phyloP scores from a whole-genome alignment of 2,113 vertebrate species.

The Chamaea fasciata region DNA sequence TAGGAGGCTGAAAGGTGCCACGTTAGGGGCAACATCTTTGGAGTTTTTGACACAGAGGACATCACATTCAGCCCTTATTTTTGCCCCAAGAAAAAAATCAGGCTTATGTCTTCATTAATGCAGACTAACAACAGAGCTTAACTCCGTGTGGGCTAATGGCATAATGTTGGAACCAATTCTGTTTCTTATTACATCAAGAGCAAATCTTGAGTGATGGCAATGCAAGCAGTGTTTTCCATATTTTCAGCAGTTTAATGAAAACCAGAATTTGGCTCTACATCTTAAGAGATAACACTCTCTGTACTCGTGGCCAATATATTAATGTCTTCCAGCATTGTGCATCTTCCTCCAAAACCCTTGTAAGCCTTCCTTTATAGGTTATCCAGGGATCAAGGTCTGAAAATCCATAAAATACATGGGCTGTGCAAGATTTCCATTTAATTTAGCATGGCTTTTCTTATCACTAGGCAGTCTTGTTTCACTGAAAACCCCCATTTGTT shows the following conservation, averaged over 20 bases:
- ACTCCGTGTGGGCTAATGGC: not conserved
- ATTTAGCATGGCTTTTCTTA: not conserved
- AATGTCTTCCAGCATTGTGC: slow-evolving; percentile 24
- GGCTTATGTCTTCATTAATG: not conserved
- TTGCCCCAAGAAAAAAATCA: not conserved
- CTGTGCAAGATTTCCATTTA: not conserved
- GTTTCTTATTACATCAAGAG: not conserved
- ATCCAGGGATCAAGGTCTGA: slow-evolving; percentile 33
- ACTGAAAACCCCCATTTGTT: not conserved
- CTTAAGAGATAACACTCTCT: slow-evolving; percentile 35
- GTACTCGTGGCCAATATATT: not conserved
- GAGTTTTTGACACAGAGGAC: not conserved
- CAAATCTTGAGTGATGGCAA: not conserved
- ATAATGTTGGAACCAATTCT: not conserved
- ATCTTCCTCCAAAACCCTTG: not conserved
- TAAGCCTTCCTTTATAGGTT: slow-evolving; percentile 3
- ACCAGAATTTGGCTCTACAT: slow-evolving; percentile 15
- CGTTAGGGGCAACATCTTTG: not conserved
- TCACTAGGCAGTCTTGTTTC: not conserved
- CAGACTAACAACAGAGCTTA: not conserved
- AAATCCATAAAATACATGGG: not conserved
- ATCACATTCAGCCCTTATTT: not conserved
- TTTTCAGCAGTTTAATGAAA: slow-evolving; percentile 25
- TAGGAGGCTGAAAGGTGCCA: not conserved
- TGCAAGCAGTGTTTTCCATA: not conserved